Evolutionary conservation across 2,113 vertebrate genomes (phyloP).

Genomic region (Recurvirostra avosetta): DNA sequence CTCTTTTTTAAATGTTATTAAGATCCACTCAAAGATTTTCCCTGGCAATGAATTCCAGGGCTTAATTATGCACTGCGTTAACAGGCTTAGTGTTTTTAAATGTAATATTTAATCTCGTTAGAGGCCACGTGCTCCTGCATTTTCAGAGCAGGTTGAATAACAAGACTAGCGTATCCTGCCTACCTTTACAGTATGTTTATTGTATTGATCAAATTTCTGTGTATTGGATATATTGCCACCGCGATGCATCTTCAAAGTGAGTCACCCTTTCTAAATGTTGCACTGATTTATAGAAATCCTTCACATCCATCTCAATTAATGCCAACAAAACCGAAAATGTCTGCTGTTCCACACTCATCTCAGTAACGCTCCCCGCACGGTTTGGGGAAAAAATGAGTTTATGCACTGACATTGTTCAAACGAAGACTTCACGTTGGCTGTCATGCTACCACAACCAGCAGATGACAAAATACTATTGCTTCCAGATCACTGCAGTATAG

Average conservation of each 20-base stretch:
- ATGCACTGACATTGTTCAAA: neutral
- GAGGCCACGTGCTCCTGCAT: neutral
- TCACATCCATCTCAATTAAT: neutral
- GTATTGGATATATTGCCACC: too few relatives aligned
- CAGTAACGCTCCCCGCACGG: neutral
- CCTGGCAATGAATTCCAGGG: neutral
- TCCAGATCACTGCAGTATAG: neutral
- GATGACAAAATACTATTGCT: neutral
- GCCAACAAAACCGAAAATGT: rapidly evolving
- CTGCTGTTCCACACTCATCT: neutral
- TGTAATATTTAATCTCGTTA: neutral
- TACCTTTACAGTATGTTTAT: neutral
- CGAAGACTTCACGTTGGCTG: neutral
- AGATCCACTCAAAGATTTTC: slow-evolving; percentile 21
- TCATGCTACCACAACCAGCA: neutral
- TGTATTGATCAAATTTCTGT: neutral
- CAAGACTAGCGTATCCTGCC: rapidly evolving
- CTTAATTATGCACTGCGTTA: slow-evolving; percentile 20
- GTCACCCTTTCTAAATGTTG: neutral
- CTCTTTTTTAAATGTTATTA: slow-evolving; percentile 4
- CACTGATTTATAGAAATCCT: neutral
- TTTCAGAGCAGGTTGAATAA: neutral
- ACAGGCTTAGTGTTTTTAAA: slow-evolving; percentile 12
- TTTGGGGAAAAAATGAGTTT: neutral
- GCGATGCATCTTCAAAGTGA: neutral